phyloP scores from a whole-genome alignment of 2,888 invertebrate genomes.

The Limnephilus auricula region DNA sequence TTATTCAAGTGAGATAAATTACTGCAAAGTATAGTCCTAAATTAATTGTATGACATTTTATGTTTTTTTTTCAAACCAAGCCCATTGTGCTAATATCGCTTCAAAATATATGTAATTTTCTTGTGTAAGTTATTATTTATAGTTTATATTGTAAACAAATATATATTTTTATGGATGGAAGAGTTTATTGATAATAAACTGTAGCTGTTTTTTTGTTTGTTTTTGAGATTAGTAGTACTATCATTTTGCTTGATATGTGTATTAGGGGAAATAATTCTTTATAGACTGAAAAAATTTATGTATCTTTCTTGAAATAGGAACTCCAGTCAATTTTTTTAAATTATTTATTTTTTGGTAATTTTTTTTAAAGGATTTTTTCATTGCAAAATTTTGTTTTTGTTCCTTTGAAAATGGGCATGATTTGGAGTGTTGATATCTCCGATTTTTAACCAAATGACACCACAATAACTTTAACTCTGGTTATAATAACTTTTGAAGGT shows the following conservation, averaged over 20 bases:
- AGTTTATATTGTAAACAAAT: slow-evolving; percentile 2
- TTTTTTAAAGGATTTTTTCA: too few species aligned
- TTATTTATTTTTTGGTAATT: too few species aligned
- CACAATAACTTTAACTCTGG: background rate
- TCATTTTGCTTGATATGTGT: background rate
- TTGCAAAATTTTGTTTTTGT: too few species aligned
- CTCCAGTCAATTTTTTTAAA: too few species aligned
- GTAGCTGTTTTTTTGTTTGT: background rate
- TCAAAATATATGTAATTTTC: background rate
- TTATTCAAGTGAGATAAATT: background rate
- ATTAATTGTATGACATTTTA: background rate
- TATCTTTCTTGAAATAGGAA: background rate
- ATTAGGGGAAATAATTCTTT: background rate
- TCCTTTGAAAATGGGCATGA: too few species aligned
- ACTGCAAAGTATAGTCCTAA: background rate
- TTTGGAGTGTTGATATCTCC: background rate
- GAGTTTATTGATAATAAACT: background rate
- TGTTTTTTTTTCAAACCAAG: background rate
- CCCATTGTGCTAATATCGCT: background rate
- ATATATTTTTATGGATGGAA: background rate
- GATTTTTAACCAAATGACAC: background rate
- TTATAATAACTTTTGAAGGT: too few species aligned
- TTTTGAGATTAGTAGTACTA: background rate
- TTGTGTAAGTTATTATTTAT: background rate
- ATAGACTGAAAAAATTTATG: slow-evolving; percentile 34